Evolutionary conservation across 2,888 invertebrate species (phyloP).

Genomic region (Nemotelus nigrinus): DNA sequence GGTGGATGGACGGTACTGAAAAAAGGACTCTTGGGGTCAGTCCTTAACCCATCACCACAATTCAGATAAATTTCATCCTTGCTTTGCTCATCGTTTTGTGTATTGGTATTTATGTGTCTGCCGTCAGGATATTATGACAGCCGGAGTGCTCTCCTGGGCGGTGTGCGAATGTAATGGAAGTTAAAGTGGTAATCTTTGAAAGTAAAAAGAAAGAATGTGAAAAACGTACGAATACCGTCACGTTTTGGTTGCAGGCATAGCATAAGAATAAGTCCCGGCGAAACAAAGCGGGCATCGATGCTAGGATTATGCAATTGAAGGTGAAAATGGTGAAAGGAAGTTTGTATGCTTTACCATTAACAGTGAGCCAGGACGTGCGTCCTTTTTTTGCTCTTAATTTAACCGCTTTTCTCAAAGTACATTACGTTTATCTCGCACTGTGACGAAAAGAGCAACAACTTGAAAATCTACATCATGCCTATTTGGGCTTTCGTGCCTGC

Average conservation of each 20-base stretch:
- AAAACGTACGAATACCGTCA: slow-evolving; percentile 6
- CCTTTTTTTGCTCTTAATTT: background rate
- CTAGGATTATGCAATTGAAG: no score
- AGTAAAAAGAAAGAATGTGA: slow-evolving; percentile 29
- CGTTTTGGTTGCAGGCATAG: background rate
- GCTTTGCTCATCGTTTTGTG: slow-evolving; percentile 11
- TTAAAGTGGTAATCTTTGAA: slow-evolving; percentile 31
- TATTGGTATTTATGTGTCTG: slow-evolving; percentile 43
- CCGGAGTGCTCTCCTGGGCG: background rate
- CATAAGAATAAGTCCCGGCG: background rate
- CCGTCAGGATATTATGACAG: slow-evolving; percentile 18
- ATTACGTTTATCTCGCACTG: background rate
- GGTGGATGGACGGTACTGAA: background rate
- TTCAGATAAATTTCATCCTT: slow-evolving; percentile 40
- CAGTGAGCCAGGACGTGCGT: background rate
- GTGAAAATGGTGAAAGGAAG: no score
- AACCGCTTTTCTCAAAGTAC: background rate
- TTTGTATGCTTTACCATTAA: no score
- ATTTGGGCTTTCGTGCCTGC: no score
- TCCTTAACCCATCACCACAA: background rate
- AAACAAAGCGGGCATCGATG: background rate
- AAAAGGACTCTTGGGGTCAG: slow-evolving; percentile 30
- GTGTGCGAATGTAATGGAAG: slow-evolving; percentile 19
- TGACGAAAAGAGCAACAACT: background rate
- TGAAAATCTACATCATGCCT: no score